Percentiles rank a stretch among this genome's conserved stretches.
These are phyloP conservation scores for Sternarchorhynchus goeldii DNA, from an alignment of 2,797 vertebrate species.

Conservation along the genomic window DNA sequence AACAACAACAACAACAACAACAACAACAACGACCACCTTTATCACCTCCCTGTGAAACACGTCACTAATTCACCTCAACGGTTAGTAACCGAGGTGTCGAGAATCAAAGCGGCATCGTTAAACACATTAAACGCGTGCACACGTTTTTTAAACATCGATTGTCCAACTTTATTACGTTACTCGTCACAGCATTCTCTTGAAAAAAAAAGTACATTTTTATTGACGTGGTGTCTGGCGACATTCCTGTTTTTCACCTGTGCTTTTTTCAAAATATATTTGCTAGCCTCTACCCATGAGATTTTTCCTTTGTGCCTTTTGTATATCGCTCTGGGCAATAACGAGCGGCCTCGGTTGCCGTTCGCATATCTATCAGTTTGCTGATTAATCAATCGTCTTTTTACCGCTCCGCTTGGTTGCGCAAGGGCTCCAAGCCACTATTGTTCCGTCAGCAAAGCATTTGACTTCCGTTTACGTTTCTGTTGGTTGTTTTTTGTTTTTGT, in stretches of 20 bases:
- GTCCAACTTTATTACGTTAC: not conserved
- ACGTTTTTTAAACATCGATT: not conserved
- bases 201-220: not conserved
- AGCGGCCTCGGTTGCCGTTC: not conserved
- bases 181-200: not conserved
- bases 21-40: too few relatives aligned
- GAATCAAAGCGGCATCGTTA: not conserved
- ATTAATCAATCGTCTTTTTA: not conserved
- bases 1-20: not conserved
- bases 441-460: not conserved
- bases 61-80: constrained; percentile 1
- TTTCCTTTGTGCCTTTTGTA: not conserved
- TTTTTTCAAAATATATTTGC: not conserved
- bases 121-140: not conserved
- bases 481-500: not conserved
- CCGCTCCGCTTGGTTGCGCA: not conserved
- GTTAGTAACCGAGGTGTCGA: not conserved
- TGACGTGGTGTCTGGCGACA: not conserved
- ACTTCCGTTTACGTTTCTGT: constrained; percentile 13
- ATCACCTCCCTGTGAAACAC: constrained; percentile 14
- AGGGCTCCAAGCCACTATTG: not conserved
- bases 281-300: not conserved
- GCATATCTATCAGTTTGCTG: not conserved
- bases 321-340: not conserved
- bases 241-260: not conserved